phyloP scores from a whole-genome alignment of 2,888 invertebrate genomes.

The Eilema caniola region DNA sequence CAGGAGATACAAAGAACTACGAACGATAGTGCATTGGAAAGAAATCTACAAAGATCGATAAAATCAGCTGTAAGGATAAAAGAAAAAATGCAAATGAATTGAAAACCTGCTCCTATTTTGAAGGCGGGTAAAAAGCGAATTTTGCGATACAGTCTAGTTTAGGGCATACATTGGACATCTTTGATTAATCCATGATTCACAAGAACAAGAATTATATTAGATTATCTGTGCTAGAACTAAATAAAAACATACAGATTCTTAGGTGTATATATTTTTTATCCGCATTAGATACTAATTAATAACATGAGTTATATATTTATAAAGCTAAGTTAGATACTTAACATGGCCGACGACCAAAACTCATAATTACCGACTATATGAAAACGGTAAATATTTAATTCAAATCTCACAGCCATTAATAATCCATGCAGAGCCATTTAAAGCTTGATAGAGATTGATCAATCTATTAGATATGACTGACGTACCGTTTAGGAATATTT shows the following conservation, averaged over 20 bases:
- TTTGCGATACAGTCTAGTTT: background rate
- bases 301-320: conserved; percentile 29
- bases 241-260: background rate
- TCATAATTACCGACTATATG: conserved; percentile 45
- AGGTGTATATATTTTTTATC: background rate
- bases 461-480: conserved; percentile 51
- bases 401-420: conserved; percentile 48
- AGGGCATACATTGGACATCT: background rate
- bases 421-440: conserved; percentile 45
- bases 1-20: background rate
- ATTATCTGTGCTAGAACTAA: no score
- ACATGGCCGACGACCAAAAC: conserved; percentile 32
- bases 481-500: conserved; percentile 36
- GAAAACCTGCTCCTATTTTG: no score
- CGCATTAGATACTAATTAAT: conserved; percentile 46
- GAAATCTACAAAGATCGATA: background rate
- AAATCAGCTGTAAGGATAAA: background rate
- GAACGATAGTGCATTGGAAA: background rate
- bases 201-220: no score
- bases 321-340: conserved; percentile 33
- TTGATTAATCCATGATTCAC: background rate
- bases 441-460: conserved; percentile 49
- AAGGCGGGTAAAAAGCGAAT: no score
- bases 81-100: background rate
- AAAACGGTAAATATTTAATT: conserved; percentile 52